Conservation (phyloP, 92 coral and sea anemone genomes). For the Siderastrea siderea region DNA sequence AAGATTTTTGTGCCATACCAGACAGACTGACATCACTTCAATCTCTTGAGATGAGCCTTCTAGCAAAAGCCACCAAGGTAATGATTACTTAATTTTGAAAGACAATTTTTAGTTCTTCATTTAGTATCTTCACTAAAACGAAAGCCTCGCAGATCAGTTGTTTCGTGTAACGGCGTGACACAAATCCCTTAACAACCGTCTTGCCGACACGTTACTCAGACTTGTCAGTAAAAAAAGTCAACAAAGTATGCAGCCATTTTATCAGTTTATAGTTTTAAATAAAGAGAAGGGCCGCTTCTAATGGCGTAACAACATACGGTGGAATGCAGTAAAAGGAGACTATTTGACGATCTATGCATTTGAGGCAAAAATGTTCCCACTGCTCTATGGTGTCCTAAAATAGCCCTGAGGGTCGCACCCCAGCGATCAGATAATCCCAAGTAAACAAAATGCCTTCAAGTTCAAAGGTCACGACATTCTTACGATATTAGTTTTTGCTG, state of each 20-base stretch:
- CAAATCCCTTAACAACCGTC: too few relatives aligned
- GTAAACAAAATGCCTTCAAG: conserved; percentile 8
- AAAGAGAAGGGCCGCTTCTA: too few relatives aligned
- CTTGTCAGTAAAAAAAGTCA: neutral
- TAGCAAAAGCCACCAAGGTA: neutral
- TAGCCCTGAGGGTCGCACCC: neutral
- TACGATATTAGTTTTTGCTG: neutral
- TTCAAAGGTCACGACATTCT: conserved; percentile 5
- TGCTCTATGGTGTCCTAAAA: neutral
- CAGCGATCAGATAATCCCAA: neutral
- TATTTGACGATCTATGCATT: neutral
- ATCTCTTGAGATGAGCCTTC: neutral
- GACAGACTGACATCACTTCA: neutral
- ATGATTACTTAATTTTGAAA: neutral
- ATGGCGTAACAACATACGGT: neutral
- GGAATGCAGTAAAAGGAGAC: neutral
- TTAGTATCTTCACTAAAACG: neutral
- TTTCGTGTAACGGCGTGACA: too few relatives aligned
- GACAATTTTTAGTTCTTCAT: neutral
- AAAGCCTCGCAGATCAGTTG: too few relatives aligned
- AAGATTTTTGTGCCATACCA: neutral
- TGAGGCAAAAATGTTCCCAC: neutral
- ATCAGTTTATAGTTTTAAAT: too few relatives aligned
- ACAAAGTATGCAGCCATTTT: neutral
- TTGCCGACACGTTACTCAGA: neutral